Evolutionary conservation across 2,888 invertebrate genomes (phyloP).

Genomic region (Athalia cordata): DNA sequence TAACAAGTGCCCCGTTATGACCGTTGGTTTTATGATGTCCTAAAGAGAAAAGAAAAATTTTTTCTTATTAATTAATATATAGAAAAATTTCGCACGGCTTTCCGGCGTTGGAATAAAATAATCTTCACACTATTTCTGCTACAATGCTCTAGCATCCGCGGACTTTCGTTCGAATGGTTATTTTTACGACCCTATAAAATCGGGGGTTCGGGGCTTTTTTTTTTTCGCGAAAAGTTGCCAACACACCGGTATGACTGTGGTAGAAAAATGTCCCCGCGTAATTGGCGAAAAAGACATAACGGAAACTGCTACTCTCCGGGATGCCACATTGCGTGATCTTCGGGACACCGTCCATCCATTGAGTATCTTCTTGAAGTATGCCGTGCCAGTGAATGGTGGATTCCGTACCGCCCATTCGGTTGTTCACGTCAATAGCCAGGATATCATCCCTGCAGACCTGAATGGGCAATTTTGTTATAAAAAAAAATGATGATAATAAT

Average conservation of each 20-base stretch:
- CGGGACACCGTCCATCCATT: slow-evolving; percentile 67
- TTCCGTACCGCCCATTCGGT: slow-evolving; percentile 65
- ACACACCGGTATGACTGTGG: slow-evolving; percentile 64
- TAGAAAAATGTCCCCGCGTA: slow-evolving; percentile 67
- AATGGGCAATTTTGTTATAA: background rate
- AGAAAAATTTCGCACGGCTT: background rate
- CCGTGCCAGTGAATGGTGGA: slow-evolving; percentile 75
- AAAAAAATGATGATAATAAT: background rate
- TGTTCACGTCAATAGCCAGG: slow-evolving; percentile 68
- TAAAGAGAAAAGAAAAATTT: slow-evolving; percentile 46
- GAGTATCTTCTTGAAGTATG: slow-evolving; percentile 58
- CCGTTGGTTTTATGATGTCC: slow-evolving; percentile 70
- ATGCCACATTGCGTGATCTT: slow-evolving; percentile 67
- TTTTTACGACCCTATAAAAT: too few species aligned
- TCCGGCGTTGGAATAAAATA: background rate
- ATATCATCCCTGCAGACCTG: slow-evolving; percentile 69
- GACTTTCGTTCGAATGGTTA: too few species aligned
- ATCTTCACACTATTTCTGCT: background rate
- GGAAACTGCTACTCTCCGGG: slow-evolving; percentile 58
- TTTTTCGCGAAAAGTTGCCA: background rate
- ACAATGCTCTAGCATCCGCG: too few species aligned
- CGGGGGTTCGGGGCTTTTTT: too few species aligned
- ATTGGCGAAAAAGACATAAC: slow-evolving; percentile 61
- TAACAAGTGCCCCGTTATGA: slow-evolving; percentile 66
- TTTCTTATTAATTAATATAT: background rate